Base-by-base conservation (phyloP, 1,140 invertebrate genomes). In the Drosophila novamexicana region DNA sequence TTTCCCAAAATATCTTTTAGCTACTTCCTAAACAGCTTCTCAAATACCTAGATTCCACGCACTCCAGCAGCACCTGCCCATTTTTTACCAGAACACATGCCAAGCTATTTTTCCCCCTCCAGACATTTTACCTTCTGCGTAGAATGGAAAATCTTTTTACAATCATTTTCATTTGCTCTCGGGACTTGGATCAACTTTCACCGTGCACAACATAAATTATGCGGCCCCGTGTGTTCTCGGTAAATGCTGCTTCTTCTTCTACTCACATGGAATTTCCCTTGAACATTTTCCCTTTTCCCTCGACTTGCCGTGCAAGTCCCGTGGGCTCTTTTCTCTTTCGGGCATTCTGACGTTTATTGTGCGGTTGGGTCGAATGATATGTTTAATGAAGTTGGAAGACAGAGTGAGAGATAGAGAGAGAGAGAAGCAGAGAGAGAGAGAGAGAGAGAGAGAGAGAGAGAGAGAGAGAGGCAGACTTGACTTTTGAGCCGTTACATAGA, bases 121-220 rank as follows among this genome's bases (percentile, higher is more conserved):
- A 22, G 56, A 34, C 50, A 54, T 32, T 61, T 32, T 49, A 42
- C 61, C 62, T 68, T 61, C 42, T 42, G 39, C 12, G n/a, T 14
- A 14, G 56, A 56, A n/a, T 39, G 44, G 40, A 50, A 16, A 8
- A 10, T 45, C 7, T 34, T 47, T 40, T 39, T 32, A 39, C 29
- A 67, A 66, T 47, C 58, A 79, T 82, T 82, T 75, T 70, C 75
- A 78, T 62, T 77, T 84, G 74, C 80, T 80, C 74, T 56, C 72
- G 84, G 79, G 80, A 88, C 75, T 88, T 89, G 82, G 79, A 84
- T 88, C 84, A 88, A 88, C 84, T 88, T 88, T 88, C 84, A 89
- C 85, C 84, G 80, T 73, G 84, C 75, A 54, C 63, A 71, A 66
- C 84, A 88, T 88, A 88, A 89, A 88, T 88, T 80, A 89, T 81